These are phyloP conservation scores for Palythoa grandiflora DNA, from an alignment of 92 coral and sea anemone genomes.

Conservation along the genomic window DNA sequence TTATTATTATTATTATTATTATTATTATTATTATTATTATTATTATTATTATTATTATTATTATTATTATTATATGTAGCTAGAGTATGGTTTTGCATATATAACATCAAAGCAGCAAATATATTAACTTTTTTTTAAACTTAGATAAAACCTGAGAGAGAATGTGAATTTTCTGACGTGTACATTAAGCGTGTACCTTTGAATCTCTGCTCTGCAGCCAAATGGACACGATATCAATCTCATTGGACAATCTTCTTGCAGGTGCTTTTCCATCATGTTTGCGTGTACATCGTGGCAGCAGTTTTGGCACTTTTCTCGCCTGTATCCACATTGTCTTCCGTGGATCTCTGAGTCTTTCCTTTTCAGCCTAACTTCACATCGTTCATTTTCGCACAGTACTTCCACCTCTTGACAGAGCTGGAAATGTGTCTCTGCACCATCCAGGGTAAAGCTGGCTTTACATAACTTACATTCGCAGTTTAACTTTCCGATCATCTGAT, in stretches of 20 bases:
- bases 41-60: too few relatives aligned
- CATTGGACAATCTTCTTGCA: background rate
- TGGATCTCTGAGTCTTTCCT: background rate
- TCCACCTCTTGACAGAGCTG: slow-evolving; percentile 2
- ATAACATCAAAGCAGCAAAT: background rate
- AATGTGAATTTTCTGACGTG: background rate
- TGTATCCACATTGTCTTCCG: slow-evolving; percentile 4
- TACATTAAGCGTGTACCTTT: background rate
- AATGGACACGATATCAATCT: background rate
- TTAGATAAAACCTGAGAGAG: background rate
- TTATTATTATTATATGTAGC: too few relatives aligned
- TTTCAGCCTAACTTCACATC: background rate
- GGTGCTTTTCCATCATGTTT: background rate
- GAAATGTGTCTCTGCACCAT: background rate
- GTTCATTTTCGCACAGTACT: background rate
- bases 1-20: too few relatives aligned
- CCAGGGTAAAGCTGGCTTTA: background rate
- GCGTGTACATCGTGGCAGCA: background rate
- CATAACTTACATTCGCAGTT: background rate
- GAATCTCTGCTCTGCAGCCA: background rate
- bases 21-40: too few relatives aligned
- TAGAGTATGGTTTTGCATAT: background rate
- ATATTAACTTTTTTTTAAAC: background rate
- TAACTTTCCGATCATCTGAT: background rate
- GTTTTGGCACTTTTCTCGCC: background rate